Base-by-base conservation (phyloP, 2,888 invertebrate species). In the Sialis fuliginosa region DNA sequence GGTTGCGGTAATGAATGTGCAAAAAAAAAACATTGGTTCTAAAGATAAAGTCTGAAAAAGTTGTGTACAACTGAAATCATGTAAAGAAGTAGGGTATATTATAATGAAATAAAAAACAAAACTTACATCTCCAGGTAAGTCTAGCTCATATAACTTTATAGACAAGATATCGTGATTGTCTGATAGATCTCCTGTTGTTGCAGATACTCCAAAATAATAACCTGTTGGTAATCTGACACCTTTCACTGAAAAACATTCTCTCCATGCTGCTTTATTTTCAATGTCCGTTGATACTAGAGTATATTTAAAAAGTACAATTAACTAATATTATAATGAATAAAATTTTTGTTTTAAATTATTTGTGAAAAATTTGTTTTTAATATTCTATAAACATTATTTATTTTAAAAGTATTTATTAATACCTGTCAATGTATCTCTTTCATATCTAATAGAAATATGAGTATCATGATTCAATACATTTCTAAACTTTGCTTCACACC, bases 151-250 rank as follows among this genome's bases (percentile, higher is more conserved):
- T 59, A 95, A 77, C 67, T 91, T 87, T 50, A 98, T 74, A 2
- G 91, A 82, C 51, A 91, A 72, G 51, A 98, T 75, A 64, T 98
- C 97, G 64, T 98, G 98, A 64, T 88, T 92, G 70, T 98, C 98
- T 50, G 87, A 82, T 41, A 99, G 70, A 62, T 98, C 96, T 2
- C 98, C 98, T 0, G 98, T 99, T 1, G 93, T 93, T 0, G 98
- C 92, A 0, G 93, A 83, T 5, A 91, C 72, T 2, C 98, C 98
- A 63, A 95, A 84, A 67, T 75, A 93, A 67, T 96, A 97, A 0
- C 92, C 92, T 0, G 95, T 92, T 0, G 98, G 98, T 7, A 99
- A 70, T 49, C 81, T 74, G 1, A 99, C 88, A 42, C 91, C 90
- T 55, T 81, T 75, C 0, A 93, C 93, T 47, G 75, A 74, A 57